Base-by-base conservation (phyloP, 2,113 vertebrate genomes). In the Oreochromis aureus region DNA sequence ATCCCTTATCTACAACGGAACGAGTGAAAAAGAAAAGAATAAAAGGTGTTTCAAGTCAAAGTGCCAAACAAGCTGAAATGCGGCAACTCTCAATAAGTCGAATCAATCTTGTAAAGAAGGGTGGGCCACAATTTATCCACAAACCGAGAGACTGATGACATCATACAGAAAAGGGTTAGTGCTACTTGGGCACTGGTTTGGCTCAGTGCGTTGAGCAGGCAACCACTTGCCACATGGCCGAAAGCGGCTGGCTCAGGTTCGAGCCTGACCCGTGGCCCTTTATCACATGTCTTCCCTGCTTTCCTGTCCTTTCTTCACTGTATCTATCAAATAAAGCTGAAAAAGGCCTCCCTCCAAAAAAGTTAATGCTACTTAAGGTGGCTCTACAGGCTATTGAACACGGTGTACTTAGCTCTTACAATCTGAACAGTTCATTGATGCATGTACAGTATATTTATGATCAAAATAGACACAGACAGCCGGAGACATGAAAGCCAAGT, bases 391-490 rank as follows among this genome's bases (percentile, higher is more conserved):
- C 66, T 46, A 46, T 16, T 48, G 9, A 76, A 73, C 8, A 1
- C 13, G 66, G 3, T 0, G 2, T 44, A 27, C 39, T 10, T 27
- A 18, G 69, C 48, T 46, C 24, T 46, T 48, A 3, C 24, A 76
- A 19, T 76, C 24, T 19, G 15, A 30, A 30, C 41, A 73, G 69
- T 46, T 48, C 9, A 15, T 30, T 27, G 71, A 30, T 30, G 44
- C 71, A 76, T 30, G 24, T 30, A 48, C 39, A 46, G 22, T 73
- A 27, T 73, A 48, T 73, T 73, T 48, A 18, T 48, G 41, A 73
- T 73, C 9, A 48, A 73, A 73, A 73, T 11, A 73, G 22, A 73
- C 22, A 46, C 69, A 48, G 69, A 76, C 44, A 76, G 71, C 71
- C 48, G 44, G 71, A 76, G 44, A 76, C 69, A 48, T 18, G 22